Conservation (phyloP, 92 coral and sea anemone species). For the Palythoa caribaeorum region DNA sequence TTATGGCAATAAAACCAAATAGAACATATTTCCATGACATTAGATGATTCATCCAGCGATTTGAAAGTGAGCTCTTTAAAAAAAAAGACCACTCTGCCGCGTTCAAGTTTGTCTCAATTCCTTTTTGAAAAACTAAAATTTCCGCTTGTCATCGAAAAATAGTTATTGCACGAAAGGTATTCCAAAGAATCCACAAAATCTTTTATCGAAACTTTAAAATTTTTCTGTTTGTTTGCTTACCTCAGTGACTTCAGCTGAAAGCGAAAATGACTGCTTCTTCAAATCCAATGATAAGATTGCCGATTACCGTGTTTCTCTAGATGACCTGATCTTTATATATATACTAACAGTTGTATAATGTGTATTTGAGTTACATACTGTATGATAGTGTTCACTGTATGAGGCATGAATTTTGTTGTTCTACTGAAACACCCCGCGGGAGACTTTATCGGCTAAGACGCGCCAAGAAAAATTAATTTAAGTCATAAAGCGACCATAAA, state of each 20-base stretch:
- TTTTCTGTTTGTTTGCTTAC: not conserved
- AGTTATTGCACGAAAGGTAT: not conserved
- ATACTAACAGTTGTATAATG: not conserved
- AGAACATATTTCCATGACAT: not conserved
- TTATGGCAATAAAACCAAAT: not conserved
- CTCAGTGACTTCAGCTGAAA: not conserved
- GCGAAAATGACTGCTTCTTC: not conserved
- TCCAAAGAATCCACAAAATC: not conserved
- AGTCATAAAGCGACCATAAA: constrained; percentile 10
- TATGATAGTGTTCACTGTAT: not conserved
- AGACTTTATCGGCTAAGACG: not conserved
- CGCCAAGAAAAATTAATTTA: constrained; percentile 19
- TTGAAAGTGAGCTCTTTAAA: not conserved
- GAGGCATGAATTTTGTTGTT: not conserved
- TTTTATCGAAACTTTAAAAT: not conserved
- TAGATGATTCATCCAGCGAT: not conserved
- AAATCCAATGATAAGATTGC: not conserved
- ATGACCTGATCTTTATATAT: not conserved
- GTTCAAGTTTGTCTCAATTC: too few species aligned
- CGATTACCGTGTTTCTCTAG: not conserved
- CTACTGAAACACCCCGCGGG: not conserved
- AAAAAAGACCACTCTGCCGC: not conserved
- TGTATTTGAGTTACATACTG: not conserved
- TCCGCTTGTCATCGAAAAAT: too few species aligned
- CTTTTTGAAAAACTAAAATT: too few species aligned